Base-by-base conservation (phyloP, 2,113 vertebrate genomes). In the Pavo muticus region DNA sequence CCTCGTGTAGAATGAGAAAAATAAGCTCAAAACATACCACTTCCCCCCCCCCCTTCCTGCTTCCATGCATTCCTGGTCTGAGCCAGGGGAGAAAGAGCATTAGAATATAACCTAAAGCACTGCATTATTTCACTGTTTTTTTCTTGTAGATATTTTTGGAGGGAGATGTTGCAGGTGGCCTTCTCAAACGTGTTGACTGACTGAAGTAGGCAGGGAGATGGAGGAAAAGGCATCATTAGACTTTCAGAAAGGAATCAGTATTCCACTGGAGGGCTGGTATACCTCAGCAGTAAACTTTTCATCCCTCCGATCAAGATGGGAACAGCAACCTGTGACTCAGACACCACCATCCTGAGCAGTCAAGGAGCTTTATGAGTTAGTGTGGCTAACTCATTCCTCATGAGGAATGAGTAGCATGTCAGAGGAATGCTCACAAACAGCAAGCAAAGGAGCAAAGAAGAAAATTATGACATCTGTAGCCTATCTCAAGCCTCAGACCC, bases 111-210 rank as follows among this genome's bases (percentile, higher is more conserved):
- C 3, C 9, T 56, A 84, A 91, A 91, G 3, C 4, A 25, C 2
- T 2, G 0, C 24, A 73, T 85, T 54, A n/a, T 83, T 93, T 91
- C 32, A 54, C 16, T 84, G 32, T 64, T 91, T 8, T 40, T 74
- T 80, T 96, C 50, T 74, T 84, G 77, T 27, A 64, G 45, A 30
- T 59, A 35, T 42, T 74, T 90, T 86, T 88, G 35, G 54, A 88
- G 39, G 35, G 70, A 87, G 25, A 35, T 42, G 14, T 76, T 84
- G 70, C 89, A 92, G 45, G 74, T 92, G 74, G 54, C 74, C 29
- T 82, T 44, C 59, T 89, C n/a, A 67, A 80, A 63, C 21, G 39
- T 1, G 2, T 59, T 70, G 54, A 67, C 39, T 54, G 27, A 0
- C 0, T 67, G 27, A 45, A 54, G 39, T 23, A 68, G 6, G 1